These are phyloP conservation scores for Salvelinus fontinalis DNA, from an alignment of 2,113 vertebrate species.

Conservation along the genomic window DNA sequence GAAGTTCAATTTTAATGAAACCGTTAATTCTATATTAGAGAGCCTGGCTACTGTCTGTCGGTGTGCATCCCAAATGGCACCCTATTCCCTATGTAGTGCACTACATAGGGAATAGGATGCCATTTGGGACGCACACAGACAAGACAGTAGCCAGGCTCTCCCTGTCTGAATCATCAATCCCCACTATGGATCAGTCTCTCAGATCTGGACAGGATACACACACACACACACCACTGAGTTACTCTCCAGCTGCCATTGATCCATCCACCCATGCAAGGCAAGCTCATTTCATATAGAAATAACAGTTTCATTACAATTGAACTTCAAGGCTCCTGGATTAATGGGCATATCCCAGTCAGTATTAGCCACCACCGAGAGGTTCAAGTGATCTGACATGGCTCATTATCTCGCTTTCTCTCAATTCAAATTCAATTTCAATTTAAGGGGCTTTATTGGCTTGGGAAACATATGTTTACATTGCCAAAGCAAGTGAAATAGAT, in stretches of 20 bases:
- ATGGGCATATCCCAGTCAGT: background rate
- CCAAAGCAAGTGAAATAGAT: too few relatives aligned
- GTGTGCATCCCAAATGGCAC: too few relatives aligned
- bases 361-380: background rate
- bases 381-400: conserved; percentile 21
- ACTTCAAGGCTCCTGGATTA: background rate
- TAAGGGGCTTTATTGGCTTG: too few relatives aligned
- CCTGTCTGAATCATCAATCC: background rate
- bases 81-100: too few relatives aligned
- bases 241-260: background rate
- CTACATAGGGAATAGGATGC: too few relatives aligned
- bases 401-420: background rate
- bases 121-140: too few relatives aligned
- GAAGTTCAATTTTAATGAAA: background rate
- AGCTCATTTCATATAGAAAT: background rate
- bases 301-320: background rate
- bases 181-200: background rate
- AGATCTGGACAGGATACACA: background rate
- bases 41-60: background rate
- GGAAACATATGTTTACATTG: too few relatives aligned
- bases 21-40: background rate
- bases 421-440: too few relatives aligned
- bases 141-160: background rate
- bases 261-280: background rate
- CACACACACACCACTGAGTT: background rate